Percentiles rank a stretch among this genome's conserved stretches.
Evolutionary conservation across 2,113 vertebrate species (phyloP).

Genomic region (Vulpes ferrilata): DNA sequence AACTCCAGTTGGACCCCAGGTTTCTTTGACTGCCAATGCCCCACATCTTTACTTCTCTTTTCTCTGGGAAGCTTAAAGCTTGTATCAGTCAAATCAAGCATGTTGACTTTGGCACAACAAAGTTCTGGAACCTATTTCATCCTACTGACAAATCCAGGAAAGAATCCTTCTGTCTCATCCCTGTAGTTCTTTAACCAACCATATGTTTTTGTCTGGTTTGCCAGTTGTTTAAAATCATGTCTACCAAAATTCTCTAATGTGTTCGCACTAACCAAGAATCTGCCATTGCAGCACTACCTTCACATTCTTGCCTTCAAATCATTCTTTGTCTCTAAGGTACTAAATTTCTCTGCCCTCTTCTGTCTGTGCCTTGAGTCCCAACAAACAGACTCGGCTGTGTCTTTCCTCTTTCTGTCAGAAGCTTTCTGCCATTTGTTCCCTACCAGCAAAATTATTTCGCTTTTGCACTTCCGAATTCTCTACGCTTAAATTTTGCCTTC

Average conservation of each 20-base stretch:
- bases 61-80: background rate
- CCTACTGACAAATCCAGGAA: background rate
- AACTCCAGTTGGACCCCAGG: background rate
- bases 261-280: background rate
- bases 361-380: background rate
- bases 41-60: background rate
- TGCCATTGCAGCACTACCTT: background rate
- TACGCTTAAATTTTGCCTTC: background rate
- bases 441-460: background rate
- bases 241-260: background rate
- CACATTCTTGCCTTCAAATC: background rate
- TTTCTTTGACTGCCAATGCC: background rate
- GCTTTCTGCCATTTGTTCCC: background rate
- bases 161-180: background rate
- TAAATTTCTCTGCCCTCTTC: background rate
- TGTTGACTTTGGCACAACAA: background rate
- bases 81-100: background rate
- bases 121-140: background rate
- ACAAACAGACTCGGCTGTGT: background rate
- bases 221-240: background rate
- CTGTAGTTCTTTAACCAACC: background rate
- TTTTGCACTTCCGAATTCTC: background rate
- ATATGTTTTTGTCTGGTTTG: background rate
- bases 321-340: background rate
- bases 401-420: background rate